phyloP scores from a whole-genome alignment of 2,888 invertebrate genomes.

The Chrysolina oricalcia region DNA sequence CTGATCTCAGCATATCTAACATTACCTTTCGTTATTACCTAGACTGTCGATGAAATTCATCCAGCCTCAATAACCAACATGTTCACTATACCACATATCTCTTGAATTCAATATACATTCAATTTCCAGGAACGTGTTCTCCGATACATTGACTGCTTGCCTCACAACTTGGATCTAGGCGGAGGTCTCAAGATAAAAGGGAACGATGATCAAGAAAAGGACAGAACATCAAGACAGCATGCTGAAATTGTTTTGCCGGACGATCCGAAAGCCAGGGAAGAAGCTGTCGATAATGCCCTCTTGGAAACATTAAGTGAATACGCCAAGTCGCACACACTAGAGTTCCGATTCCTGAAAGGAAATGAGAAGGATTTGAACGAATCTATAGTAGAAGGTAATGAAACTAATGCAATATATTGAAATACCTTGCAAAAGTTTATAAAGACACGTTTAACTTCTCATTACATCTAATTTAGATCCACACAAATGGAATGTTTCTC shows the following conservation, averaged over 20 bases:
- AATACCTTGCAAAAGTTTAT: too few relatives aligned
- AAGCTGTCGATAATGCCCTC: slow-evolving; percentile 82
- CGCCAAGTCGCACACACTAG: slow-evolving; percentile 85
- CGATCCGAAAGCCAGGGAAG: slow-evolving; percentile 82
- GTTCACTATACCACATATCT: background rate
- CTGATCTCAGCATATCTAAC: too few relatives aligned
- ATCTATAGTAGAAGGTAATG: slow-evolving; percentile 85
- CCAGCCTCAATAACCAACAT: too few relatives aligned
- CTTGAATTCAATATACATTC: slow-evolving; percentile 25
- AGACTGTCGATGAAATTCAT: too few relatives aligned
- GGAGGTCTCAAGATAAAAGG: slow-evolving; percentile 78
- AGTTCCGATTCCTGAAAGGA: slow-evolving; percentile 85
- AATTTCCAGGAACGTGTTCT: slow-evolving; percentile 80
- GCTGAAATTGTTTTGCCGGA: slow-evolving; percentile 71
- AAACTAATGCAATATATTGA: too few relatives aligned
- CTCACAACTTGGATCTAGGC: slow-evolving; percentile 76
- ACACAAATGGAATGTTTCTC: too few relatives aligned
- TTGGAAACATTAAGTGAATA: slow-evolving; percentile 84
- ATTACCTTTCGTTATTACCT: too few relatives aligned
- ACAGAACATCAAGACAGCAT: slow-evolving; percentile 59
- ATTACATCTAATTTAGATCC: too few relatives aligned
- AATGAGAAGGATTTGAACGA: slow-evolving; percentile 83
- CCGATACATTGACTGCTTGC: slow-evolving; percentile 79
- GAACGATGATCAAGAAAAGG: slow-evolving; percentile 60
- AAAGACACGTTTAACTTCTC: too few relatives aligned